Evolutionary conservation across 2,113 vertebrate species (phyloP).

Genomic region (Paratilapia polleni): DNA sequence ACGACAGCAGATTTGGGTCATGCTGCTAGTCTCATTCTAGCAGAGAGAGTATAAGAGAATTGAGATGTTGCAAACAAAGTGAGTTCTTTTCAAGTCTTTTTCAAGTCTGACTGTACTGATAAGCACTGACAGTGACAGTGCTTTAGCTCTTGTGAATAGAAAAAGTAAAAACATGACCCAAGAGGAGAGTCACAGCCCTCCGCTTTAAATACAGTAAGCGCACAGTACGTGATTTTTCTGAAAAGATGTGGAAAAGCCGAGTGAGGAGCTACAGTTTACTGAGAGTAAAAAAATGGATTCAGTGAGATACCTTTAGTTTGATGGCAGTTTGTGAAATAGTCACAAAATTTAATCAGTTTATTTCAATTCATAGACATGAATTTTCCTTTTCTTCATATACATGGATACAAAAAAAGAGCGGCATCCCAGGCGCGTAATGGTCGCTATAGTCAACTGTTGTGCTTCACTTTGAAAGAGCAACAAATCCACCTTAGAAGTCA

Average conservation of each 20-base stretch:
- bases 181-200: slow-evolving; percentile 63
- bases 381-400: too few relatives aligned
- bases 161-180: slow-evolving; percentile 66
- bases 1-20: slow-evolving; percentile 30
- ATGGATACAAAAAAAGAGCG: not conserved
- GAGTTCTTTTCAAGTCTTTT: not conserved
- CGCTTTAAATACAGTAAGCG: slow-evolving; percentile 60
- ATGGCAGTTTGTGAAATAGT: not conserved
- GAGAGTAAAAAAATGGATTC: slow-evolving; percentile 23
- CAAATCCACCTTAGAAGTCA: not conserved
- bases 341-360: not conserved
- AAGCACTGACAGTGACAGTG: slow-evolving; percentile 47
- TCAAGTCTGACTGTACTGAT: slow-evolving; percentile 48
- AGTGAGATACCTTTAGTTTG: not conserved
- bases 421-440: too few relatives aligned
- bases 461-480: not conserved
- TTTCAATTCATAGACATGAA: not conserved
- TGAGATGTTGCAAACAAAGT: slow-evolving; percentile 31
- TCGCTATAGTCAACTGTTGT: not conserved
- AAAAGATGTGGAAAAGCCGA: slow-evolving; percentile 30
- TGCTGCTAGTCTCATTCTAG: slow-evolving; percentile 8
- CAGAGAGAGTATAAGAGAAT: slow-evolving; percentile 27
- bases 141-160: slow-evolving; percentile 68
- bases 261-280: slow-evolving; percentile 45
- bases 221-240: slow-evolving; percentile 59